A percentile compares a stretch with the other conserved stretches of the same genome.
These are phyloP conservation scores for Diabrotica undecimpunctata DNA, from an alignment of 1,140 invertebrate genomes.

Conservation along the genomic window DNA sequence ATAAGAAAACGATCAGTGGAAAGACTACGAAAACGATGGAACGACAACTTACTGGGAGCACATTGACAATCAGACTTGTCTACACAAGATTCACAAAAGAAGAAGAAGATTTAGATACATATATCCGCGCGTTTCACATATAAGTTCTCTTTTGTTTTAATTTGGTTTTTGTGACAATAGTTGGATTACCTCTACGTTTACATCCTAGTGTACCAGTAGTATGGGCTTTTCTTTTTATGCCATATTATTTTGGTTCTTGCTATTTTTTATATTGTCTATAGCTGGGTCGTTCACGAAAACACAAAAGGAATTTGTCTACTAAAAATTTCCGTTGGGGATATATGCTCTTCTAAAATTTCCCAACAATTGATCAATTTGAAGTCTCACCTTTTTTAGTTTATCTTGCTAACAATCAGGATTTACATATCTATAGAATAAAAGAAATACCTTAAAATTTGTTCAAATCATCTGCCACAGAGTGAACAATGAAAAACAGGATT, in stretches of 20 bases:
- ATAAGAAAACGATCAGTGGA: too few species aligned
- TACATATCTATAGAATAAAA: neutral
- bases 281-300: neutral
- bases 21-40: too few species aligned
- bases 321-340: neutral
- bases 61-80: too few species aligned
- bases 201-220: conserved; percentile 16
- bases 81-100: too few species aligned
- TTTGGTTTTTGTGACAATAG: conserved; percentile 8
- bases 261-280: neutral
- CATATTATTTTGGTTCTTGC: neutral
- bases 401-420: too few species aligned
- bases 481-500: neutral
- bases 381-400: neutral
- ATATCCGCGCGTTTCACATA: conserved; percentile 9
- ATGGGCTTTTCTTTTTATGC: conserved; percentile 12
- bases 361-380: neutral
- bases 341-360: neutral
- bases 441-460: neutral
- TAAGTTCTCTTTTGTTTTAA: conserved; percentile 13
- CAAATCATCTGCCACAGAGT: neutral
- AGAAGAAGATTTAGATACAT: too few species aligned
- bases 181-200: conserved; percentile 16
- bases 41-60: too few species aligned
- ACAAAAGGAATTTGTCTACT: neutral